A percentile compares a stretch with the other conserved stretches of the same genome.
Conservation (phyloP, 2,113 vertebrate species). For the Andinoacara biseriatus region DNA sequence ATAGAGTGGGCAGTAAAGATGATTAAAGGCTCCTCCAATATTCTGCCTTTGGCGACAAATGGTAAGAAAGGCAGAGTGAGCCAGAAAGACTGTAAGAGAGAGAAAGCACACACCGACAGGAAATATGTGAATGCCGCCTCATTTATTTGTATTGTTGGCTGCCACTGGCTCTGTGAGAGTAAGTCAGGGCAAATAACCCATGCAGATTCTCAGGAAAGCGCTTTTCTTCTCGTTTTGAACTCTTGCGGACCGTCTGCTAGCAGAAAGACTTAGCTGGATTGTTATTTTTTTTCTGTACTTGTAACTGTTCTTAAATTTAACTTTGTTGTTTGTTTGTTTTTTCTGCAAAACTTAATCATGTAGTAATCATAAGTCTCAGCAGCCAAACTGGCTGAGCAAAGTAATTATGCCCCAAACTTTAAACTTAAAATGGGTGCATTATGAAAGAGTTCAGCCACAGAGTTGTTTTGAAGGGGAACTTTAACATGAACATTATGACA, state of each 20-base stretch:
- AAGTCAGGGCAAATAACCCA: conserved; percentile 29
- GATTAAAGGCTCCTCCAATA: conserved; percentile 73
- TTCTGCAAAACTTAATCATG: too few relatives aligned
- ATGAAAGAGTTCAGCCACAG: too few relatives aligned
- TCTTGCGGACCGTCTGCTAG: not conserved
- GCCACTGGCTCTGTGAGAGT: conserved; percentile 6
- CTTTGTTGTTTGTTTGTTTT: too few relatives aligned
- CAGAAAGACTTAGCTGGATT: not conserved
- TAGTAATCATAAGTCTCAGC: too few relatives aligned
- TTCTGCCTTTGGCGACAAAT: conserved; percentile 54
- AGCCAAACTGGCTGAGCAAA: too few relatives aligned
- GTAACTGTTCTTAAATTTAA: not conserved
- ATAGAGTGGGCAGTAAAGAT: conserved; percentile 74
- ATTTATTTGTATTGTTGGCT: conserved; percentile 34
- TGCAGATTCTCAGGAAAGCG: not conserved
- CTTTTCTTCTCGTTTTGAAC: not conserved
- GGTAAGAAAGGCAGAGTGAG: conserved; percentile 36
- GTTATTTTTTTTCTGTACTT: not conserved
- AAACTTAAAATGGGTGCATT: too few relatives aligned
- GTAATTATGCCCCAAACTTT: too few relatives aligned
- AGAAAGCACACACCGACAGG: conserved; percentile 23
- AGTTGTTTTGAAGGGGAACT: too few relatives aligned
- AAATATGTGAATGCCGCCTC: conserved; percentile 40
- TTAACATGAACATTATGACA: too few relatives aligned
- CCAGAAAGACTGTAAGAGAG: conserved; percentile 20